Percentiles rank a stretch among this genome's conserved stretches.
Evolutionary conservation across 1,140 invertebrate genomes (phyloP).

Genomic region (Drosophila lini): DNA sequence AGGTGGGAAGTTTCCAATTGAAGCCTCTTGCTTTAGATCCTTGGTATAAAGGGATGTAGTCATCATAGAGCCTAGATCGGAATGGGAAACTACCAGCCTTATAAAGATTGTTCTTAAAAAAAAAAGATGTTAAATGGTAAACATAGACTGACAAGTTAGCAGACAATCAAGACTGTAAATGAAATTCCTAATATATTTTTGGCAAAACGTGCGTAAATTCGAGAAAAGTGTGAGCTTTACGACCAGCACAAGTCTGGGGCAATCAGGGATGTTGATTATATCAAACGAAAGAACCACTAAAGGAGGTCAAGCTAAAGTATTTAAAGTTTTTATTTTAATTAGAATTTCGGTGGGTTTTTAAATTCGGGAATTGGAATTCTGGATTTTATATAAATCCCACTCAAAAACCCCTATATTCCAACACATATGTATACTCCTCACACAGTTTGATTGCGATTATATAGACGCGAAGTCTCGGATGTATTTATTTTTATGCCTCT

Average conservation of each 20-base stretch:
- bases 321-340: no score
- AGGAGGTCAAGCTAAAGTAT: no score
- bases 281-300: background rate
- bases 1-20: background rate
- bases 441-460: conserved; percentile 13
- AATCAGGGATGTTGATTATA: conserved; percentile 7
- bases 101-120: no score
- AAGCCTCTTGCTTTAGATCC: background rate
- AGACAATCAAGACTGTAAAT: background rate
- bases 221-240: conserved; percentile 65
- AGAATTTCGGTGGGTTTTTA: no score
- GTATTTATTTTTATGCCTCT: conserved; percentile 60
- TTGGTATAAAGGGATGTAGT: background rate
- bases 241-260: conserved; percentile 57
- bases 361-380: background rate
- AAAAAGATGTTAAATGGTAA: conserved; percentile 5
- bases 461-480: conserved; percentile 35
- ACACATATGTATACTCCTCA: background rate
- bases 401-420: conserved; percentile 32
- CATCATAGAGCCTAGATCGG: background rate
- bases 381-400: background rate
- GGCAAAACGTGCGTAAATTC: conserved; percentile 72
- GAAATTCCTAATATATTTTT: conserved; percentile 4
- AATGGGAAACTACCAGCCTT: background rate
- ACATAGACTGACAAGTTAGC: conserved; percentile 2